A percentile compares a stretch with the other conserved stretches of the same genome.
phyloP scores from a whole-genome alignment of 35 echinoderm and acorn worm genomes.

The Strongylocentrotus purpuratus region DNA sequence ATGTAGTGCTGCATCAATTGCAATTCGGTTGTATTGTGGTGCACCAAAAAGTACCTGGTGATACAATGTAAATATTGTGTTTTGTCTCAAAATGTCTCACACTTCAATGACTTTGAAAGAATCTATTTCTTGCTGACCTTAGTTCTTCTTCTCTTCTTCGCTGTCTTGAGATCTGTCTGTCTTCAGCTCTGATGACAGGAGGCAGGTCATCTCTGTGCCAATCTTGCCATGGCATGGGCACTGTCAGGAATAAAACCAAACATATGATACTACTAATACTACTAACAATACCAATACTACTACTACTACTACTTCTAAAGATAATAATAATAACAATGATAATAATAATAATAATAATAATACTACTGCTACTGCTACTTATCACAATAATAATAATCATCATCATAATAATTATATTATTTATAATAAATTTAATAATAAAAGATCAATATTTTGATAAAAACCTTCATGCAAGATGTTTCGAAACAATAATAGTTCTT shows the following conservation, averaged over 20 bases:
- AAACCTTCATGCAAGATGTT: not conserved
- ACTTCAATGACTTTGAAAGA: not conserved
- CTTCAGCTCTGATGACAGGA: conserved; percentile 46
- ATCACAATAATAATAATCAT: not conserved
- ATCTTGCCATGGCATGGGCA: conserved; percentile 58
- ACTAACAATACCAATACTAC: too few relatives aligned
- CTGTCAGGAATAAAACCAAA: conserved; percentile 7
- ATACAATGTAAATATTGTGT: too few relatives aligned
- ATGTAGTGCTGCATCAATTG: too few relatives aligned
- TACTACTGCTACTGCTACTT: not conserved
- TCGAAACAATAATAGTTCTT: too few relatives aligned
- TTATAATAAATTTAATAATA: too few relatives aligned
- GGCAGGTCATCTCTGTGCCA: conserved; percentile 60
- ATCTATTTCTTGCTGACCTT: conserved; percentile 29
- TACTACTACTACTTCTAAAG: not conserved
- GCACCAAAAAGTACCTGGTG: too few relatives aligned
- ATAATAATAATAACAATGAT: not conserved
- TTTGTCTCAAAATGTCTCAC: too few relatives aligned
- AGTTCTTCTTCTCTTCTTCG: conserved; percentile 33
- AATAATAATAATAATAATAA: not conserved
- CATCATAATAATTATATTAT: not conserved
- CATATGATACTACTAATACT: not conserved
- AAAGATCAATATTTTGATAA: too few relatives aligned
- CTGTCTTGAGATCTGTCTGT: conserved; percentile 53
- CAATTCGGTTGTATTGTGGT: too few relatives aligned